phyloP scores from a whole-genome alignment of 2,888 invertebrate species.

The Pterobdella sp. region DNA sequence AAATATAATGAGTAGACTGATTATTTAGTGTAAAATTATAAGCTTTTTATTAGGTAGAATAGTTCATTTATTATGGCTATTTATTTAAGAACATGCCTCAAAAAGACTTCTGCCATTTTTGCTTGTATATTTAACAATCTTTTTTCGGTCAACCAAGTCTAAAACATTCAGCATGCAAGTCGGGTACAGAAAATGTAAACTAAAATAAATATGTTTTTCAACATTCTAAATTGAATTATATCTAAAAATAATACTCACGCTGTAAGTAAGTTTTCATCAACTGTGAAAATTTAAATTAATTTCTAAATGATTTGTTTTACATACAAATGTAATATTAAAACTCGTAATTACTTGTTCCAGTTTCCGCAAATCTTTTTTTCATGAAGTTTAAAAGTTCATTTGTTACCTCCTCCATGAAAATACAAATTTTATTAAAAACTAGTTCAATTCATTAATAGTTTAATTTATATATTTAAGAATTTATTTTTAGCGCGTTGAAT shows the following conservation, averaged over 20 bases:
- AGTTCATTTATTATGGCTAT: background rate
- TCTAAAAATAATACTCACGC: background rate
- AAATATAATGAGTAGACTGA: too few relatives aligned
- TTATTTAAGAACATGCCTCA: too few relatives aligned
- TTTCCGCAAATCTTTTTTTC: background rate
- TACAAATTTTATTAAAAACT: too few relatives aligned
- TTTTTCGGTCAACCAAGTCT: conserved; percentile 16
- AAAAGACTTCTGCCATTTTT: conserved; percentile 10
- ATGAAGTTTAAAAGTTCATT: conserved; percentile 15
- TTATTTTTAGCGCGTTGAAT: too few relatives aligned
- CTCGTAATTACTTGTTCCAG: background rate
- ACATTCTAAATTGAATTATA: background rate
- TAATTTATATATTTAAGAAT: too few relatives aligned
- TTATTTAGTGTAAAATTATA: too few relatives aligned
- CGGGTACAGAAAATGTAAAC: conserved; percentile 6
- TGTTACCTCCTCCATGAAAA: conserved; percentile 9
- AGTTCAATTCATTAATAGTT: too few relatives aligned
- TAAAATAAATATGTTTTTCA: conserved; percentile 1
- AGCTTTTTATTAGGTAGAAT: too few relatives aligned
- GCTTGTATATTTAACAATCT: background rate
- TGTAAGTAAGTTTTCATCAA: conserved; percentile 8
- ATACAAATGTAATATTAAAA: background rate
- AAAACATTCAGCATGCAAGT: background rate
- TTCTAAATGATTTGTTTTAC: background rate
- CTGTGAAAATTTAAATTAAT: background rate